These are phyloP conservation scores for Gorsachius goisagi DNA, from an alignment of 2,113 vertebrate species.

Conservation along the genomic window DNA sequence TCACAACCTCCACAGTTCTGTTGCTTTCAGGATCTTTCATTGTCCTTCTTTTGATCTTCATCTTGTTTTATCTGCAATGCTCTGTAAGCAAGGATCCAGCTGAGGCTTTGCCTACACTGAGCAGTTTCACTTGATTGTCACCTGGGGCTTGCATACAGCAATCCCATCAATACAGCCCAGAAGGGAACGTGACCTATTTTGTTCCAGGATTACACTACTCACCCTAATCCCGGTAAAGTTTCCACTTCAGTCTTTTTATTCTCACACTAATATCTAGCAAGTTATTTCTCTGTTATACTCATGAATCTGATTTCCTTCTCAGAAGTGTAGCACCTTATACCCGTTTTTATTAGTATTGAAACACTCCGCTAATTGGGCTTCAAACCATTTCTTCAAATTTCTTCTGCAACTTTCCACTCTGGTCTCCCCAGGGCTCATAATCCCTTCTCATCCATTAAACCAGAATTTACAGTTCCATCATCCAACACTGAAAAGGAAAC, in stretches of 20 bases:
- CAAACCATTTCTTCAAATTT: not conserved
- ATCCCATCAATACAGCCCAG: not conserved
- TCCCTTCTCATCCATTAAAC: not conserved
- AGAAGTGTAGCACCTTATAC: not conserved
- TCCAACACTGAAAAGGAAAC: not conserved
- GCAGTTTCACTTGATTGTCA: not conserved
- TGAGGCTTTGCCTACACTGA: not conserved
- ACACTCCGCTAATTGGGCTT: not conserved
- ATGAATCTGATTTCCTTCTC: not conserved
- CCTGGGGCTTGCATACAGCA: not conserved
- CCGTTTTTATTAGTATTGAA: not conserved
- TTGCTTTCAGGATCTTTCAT: not conserved
- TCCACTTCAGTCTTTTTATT: not conserved
- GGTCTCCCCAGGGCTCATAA: not conserved
- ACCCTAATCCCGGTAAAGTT: not conserved
- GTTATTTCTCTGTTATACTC: not conserved
- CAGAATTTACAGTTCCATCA: not conserved
- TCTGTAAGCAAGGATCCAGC: not conserved
- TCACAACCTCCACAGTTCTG: no score
- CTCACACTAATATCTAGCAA: not conserved
- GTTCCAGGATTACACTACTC: not conserved
- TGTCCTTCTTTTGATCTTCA: not conserved
- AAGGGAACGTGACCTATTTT: not conserved
- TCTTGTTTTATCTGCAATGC: not conserved
- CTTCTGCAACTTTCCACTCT: not conserved